phyloP scores from a whole-genome alignment of 2,797 vertebrate species.

The Mastacembelus armatus region DNA sequence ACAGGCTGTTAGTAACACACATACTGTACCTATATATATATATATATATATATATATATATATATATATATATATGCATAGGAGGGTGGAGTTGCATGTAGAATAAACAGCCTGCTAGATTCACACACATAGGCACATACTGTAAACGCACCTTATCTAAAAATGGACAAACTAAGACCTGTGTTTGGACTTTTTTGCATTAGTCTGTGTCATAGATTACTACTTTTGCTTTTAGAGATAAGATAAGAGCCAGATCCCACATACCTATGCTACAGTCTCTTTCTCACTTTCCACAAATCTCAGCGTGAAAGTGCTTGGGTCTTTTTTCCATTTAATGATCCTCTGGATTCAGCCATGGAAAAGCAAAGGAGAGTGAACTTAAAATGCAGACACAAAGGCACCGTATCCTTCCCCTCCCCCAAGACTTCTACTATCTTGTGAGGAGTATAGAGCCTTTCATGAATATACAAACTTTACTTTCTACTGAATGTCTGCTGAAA shows the following conservation, averaged over 20 bases:
- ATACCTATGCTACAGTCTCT: conserved; percentile 19
- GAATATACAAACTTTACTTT: background rate
- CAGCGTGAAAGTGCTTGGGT: conserved; percentile 62
- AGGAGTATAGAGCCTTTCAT: conserved; percentile 6
- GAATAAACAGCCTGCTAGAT: conserved; percentile 5
- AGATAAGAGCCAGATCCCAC: conserved; percentile 25
- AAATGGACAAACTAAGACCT: background rate
- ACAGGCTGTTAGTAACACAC: conserved; percentile 55
- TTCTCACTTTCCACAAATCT: conserved; percentile 48
- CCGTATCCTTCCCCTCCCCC: conserved; percentile 52
- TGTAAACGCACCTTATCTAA: conserved; percentile 28
- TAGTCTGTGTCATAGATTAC: background rate
- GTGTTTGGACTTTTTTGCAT: conserved; percentile 8
- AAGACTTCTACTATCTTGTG: conserved; percentile 49
- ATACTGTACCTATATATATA: conserved; percentile 8
- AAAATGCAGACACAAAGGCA: conserved; percentile 75
- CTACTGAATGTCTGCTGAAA: background rate
- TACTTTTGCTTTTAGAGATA: conserved; percentile 24
- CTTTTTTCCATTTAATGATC: conserved; percentile 59
- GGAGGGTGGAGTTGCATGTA: conserved; percentile 23
- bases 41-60: too few relatives aligned
- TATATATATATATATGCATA: too few relatives aligned
- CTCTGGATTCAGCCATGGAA: conserved; percentile 74
- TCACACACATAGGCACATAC: conserved; percentile 11
- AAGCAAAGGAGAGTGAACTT: conserved; percentile 66